Percentiles rank a stretch among this genome's conserved stretches.
phyloP scores from a whole-genome alignment of 2,888 invertebrate species.

The Mythimna lalbum region DNA sequence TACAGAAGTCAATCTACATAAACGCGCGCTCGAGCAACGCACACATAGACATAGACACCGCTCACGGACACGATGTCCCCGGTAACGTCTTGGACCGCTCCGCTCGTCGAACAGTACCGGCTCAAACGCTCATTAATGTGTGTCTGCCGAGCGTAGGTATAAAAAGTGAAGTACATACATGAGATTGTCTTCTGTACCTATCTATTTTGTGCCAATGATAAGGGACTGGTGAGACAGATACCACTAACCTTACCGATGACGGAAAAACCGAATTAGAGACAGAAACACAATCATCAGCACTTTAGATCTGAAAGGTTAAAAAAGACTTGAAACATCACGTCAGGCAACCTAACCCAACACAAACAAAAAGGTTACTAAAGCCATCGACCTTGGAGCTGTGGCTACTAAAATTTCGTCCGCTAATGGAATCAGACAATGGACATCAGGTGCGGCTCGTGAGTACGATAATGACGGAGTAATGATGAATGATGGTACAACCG shows the following conservation, averaged over 20 bases:
- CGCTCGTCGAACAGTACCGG: too few species aligned
- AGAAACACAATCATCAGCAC: neutral
- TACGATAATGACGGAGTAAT: constrained; percentile 35
- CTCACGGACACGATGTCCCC: too few species aligned
- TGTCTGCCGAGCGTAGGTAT: too few species aligned
- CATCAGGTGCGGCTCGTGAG: constrained; percentile 42
- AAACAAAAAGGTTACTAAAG: constrained; percentile 17
- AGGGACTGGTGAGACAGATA: neutral
- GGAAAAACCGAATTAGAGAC: neutral
- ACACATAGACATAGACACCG: too few species aligned
- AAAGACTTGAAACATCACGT: neutral
- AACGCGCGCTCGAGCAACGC: too few species aligned
- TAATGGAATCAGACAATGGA: constrained; percentile 47
- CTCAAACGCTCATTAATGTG: too few species aligned
- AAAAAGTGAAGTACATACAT: too few species aligned
- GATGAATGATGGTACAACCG: constrained; percentile 23
- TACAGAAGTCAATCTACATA: too few species aligned
- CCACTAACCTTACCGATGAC: neutral
- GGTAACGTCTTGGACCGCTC: too few species aligned
- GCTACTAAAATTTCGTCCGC: constrained; percentile 15
- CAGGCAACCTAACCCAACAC: neutral
- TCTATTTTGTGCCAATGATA: too few species aligned
- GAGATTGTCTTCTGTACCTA: too few species aligned
- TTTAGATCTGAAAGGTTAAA: neutral
- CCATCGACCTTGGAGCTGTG: constrained; percentile 24